Evolutionary conservation across 2,888 invertebrate genomes (phyloP), one percentile per base, ranked within the genome.

Genomic region (Doris montereyensis): DNA sequence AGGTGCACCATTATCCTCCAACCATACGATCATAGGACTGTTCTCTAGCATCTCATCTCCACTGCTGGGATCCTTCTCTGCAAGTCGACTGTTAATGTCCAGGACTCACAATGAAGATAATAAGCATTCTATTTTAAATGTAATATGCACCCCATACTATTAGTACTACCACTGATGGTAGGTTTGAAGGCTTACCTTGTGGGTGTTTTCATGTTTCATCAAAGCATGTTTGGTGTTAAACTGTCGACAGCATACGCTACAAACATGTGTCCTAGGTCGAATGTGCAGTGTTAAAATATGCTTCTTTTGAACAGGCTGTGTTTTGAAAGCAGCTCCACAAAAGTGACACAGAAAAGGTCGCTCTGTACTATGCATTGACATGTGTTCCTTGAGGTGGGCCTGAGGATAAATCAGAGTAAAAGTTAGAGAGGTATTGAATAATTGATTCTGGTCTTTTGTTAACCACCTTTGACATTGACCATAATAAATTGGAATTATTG

Each of bases 281-380:
- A 82, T 52, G 52, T 82, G 82, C 32, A 82, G 60, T 26, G 81
- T 81, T 41, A 81, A 34, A 21, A 82, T 82, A 65, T 82, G 82
- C 62, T 81, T 82, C 71, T 76, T 78, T 74, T 82, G 82, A 24
- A 82, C 82, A 2, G 81, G 74, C 71, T 81, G 82, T 1, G 82
- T 82, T 71, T 82, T 82, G 58, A 82, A 82, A 30, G 82, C 78
- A 32, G 82, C 81, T 57, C 82, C 82, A 79, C 82, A 82, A 34
- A 77, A 82, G 35, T 82, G 82, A 74, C 82, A 82, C 8, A 82
- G 57, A 65, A 72, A 82, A 24, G 82, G 82, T 21, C 82, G 78
- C 28, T 82, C 82, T 2, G 80, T 58, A 30, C 79, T 78, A 68
- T 82, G 82, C 79, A 79, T 82, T 34, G 79, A 72, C 67, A 67